A percentile compares a stretch with the other conserved stretches of the same genome.
Conservation (phyloP, 2,888 invertebrate species). For the Drymonia ruficornis region DNA sequence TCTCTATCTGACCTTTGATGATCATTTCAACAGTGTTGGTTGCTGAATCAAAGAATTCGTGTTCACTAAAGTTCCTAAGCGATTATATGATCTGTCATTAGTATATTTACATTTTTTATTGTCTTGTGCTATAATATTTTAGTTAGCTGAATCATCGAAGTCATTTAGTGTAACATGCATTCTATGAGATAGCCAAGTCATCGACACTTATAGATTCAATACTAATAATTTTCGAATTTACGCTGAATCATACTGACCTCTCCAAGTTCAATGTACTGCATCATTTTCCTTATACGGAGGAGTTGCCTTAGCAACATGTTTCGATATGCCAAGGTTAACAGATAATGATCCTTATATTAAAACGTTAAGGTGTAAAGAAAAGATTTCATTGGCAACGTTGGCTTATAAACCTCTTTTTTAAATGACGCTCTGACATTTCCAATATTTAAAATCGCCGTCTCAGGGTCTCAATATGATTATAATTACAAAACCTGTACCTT, state of each 20-base stretch:
- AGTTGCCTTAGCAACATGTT: neutral
- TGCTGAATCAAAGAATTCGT: neutral
- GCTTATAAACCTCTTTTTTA: neutral
- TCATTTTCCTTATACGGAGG: neutral
- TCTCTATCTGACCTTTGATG: neutral
- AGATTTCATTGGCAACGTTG: neutral
- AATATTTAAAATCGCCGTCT: slow-evolving; percentile 12
- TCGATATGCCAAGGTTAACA: neutral
- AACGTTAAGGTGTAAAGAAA: too few species aligned
- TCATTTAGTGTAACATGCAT: too few species aligned
- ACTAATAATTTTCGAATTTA: neutral
- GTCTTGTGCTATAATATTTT: neutral
- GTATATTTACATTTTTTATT: neutral
- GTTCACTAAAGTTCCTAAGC: neutral
- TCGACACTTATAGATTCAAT: neutral
- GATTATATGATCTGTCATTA: neutral
- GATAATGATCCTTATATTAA: neutral
- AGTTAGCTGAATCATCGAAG: too few species aligned
- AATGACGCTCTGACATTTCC: neutral
- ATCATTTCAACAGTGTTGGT: neutral
- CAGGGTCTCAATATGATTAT: slow-evolving; percentile 16
- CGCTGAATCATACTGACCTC: neutral
- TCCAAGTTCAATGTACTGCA: neutral
- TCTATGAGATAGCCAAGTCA: neutral
- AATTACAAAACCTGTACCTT: slow-evolving; percentile 29